phyloP scores from a whole-genome alignment of 1,140 invertebrate genomes.

The Drosophila suzukii region DNA sequence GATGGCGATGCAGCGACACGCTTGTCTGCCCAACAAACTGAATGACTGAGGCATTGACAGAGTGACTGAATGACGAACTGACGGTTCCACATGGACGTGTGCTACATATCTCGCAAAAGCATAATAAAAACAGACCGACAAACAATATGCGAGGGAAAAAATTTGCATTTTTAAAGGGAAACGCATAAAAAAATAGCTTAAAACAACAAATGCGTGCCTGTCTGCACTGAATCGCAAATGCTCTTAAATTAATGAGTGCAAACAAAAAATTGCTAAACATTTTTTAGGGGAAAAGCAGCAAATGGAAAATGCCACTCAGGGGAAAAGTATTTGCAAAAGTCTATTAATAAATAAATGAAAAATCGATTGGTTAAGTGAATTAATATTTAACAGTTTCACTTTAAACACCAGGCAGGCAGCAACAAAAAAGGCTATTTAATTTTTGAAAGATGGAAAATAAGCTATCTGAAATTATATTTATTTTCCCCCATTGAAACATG shows the following conservation, averaged over 20 bases:
- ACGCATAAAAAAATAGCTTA: constrained; percentile 44
- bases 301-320: background rate
- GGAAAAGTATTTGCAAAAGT: background rate
- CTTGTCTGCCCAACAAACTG: constrained; percentile 38
- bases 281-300: background rate
- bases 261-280: background rate
- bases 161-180: constrained; percentile 61
- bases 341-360: background rate
- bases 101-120: constrained; percentile 50
- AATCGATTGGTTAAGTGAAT: background rate
- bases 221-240: constrained; percentile 29
- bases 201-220: constrained; percentile 13
- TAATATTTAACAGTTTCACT: background rate
- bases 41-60: constrained; percentile 28
- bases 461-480: too few relatives aligned
- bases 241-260: constrained; percentile 29
- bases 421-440: background rate
- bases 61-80: constrained; percentile 19
- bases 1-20: constrained; percentile 37
- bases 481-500: background rate
- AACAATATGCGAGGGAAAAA: constrained; percentile 33
- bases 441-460: too few relatives aligned
- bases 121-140: constrained; percentile 42
- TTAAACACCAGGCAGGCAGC: too few relatives aligned
- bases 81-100: constrained; percentile 52